Conservation (phyloP, 2,113 vertebrate genomes). For the Heterochromis multidens region DNA sequence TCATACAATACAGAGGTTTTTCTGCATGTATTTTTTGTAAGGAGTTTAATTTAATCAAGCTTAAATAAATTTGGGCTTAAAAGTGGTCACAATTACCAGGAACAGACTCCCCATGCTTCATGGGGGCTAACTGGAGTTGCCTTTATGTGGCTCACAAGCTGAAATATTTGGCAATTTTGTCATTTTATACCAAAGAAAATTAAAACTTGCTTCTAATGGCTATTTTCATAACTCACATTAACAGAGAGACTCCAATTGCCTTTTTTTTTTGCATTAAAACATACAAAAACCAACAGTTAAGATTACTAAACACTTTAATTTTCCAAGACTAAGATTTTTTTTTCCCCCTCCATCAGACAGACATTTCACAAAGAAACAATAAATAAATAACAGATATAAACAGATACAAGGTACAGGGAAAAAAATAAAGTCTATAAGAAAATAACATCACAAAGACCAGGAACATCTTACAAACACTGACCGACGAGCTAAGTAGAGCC, state of each 20-base stretch:
- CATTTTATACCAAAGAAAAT: neutral
- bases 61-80: neutral
- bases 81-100: neutral
- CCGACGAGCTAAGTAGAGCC: constrained; percentile 7
- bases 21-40: neutral
- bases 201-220: no score
- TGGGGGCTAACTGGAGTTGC: neutral
- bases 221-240: neutral
- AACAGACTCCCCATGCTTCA: neutral
- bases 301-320: constrained; percentile 59
- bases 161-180: neutral
- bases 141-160: neutral
- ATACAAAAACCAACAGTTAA: neutral
- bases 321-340: constrained; percentile 24
- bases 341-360: neutral
- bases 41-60: neutral
- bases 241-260: neutral
- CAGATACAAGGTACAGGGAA: constrained; percentile 20
- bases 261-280: neutral
- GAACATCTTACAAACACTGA: constrained; percentile 33
- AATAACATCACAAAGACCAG: constrained; percentile 25
- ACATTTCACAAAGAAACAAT: constrained; percentile 57
- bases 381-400: constrained; percentile 46
- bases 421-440: constrained; percentile 20
- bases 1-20: neutral